These are phyloP conservation scores for Pleuronectes platessa DNA, from an alignment of 2,113 vertebrate genomes.

Conservation along the genomic window DNA sequence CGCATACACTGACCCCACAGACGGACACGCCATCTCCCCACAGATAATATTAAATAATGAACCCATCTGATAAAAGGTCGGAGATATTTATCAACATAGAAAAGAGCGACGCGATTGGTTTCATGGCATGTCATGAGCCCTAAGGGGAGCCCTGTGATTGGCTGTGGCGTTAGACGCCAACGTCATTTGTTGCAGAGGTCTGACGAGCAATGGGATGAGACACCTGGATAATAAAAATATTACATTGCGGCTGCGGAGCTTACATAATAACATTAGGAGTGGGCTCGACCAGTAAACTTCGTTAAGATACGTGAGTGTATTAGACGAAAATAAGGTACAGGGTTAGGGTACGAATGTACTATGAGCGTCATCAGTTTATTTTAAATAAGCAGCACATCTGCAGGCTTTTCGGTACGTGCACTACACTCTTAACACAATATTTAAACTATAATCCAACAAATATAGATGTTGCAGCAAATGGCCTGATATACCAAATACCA, in stretches of 20 bases:
- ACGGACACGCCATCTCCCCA: background rate
- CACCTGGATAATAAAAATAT: slow-evolving; percentile 9
- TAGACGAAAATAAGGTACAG: too few relatives aligned
- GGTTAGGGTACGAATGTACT: too few relatives aligned
- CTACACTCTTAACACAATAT: too few relatives aligned
- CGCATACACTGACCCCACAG: background rate
- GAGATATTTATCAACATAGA: background rate
- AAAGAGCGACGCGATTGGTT: slow-evolving; percentile 48
- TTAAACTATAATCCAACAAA: too few relatives aligned
- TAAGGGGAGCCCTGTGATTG: slow-evolving; percentile 51
- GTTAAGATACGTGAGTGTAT: background rate
- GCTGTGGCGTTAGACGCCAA: slow-evolving; percentile 52
- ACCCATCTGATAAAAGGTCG: background rate
- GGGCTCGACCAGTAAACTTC: background rate
- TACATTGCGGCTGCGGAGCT: background rate
- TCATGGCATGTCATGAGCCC: slow-evolving; percentile 58
- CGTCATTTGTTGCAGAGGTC: slow-evolving; percentile 79
- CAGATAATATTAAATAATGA: background rate
- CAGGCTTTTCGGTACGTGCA: too few relatives aligned
- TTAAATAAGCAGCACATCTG: too few relatives aligned
- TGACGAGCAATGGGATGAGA: slow-evolving; percentile 15
- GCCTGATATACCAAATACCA: too few relatives aligned
- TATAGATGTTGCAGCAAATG: too few relatives aligned
- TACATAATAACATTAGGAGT: background rate
- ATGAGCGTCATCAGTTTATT: too few relatives aligned